phyloP scores from a whole-genome alignment of 2,113 vertebrate genomes.

The Mobula birostris region DNA sequence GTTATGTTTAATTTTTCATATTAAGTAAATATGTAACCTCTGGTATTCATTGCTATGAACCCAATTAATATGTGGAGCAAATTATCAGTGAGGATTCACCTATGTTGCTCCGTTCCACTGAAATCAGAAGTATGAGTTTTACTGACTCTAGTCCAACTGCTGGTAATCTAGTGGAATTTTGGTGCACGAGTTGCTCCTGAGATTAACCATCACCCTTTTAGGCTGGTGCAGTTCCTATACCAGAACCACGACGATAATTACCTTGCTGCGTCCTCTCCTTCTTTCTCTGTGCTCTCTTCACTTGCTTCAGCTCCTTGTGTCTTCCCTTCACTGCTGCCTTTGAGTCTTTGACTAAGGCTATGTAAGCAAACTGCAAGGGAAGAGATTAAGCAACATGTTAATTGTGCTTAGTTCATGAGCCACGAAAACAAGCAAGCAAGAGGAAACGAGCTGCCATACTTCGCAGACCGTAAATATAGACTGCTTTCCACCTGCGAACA shows the following conservation, averaged over 20 bases:
- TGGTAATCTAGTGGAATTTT: neutral
- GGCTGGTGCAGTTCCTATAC: neutral
- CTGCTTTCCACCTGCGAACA: neutral
- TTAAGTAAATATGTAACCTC: neutral
- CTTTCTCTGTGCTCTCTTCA: conserved; percentile 47
- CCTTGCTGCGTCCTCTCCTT: conserved; percentile 46
- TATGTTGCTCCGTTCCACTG: no score
- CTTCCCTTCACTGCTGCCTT: conserved; percentile 55
- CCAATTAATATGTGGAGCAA: neutral
- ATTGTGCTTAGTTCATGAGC: no score
- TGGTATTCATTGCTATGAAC: neutral
- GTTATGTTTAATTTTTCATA: neutral
- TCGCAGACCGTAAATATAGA: neutral
- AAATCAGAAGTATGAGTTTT: neutral
- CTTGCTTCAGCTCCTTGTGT: conserved; percentile 53
- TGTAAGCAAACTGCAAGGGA: conserved; percentile 54
- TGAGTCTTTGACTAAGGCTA: conserved; percentile 61
- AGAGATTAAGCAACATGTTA: neutral
- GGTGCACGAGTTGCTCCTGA: neutral
- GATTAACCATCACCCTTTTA: neutral
- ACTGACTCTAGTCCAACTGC: neutral
- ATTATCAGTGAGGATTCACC: neutral
- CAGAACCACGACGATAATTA: conserved; percentile 37
- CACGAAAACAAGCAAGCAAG: neutral
- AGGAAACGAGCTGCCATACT: neutral